Evolutionary conservation across 2,113 vertebrate species (phyloP).

Genomic region (Dipodomys spectabilis): DNA sequence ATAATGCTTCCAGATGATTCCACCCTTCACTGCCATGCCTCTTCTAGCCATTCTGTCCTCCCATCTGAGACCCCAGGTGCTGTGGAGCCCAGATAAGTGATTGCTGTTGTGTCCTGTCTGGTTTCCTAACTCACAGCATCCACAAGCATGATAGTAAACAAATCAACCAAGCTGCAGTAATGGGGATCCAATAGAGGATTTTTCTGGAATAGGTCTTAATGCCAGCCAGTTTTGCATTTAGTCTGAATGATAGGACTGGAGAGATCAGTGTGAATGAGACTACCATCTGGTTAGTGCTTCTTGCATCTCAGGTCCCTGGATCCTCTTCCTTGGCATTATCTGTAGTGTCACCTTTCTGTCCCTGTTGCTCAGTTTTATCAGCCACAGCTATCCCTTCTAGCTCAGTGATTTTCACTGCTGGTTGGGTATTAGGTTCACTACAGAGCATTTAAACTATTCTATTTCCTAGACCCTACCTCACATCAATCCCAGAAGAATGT

Average conservation of each 20-base stretch:
- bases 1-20: constrained; percentile 14
- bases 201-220: background rate
- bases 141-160: background rate
- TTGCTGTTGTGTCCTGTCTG: background rate
- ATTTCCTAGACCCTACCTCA: background rate
- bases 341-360: background rate
- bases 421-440: background rate
- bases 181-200: background rate
- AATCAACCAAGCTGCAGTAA: too few species aligned
- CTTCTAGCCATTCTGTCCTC: background rate
- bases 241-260: background rate
- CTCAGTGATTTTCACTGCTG: constrained; percentile 16
- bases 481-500: constrained; percentile 9
- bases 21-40: background rate
- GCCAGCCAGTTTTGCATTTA: background rate
- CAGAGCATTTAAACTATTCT: background rate
- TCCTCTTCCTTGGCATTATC: background rate
- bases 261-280: background rate
- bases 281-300: background rate
- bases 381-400: background rate
- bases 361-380: background rate
- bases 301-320: background rate
- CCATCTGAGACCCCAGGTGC: background rate
- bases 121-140: background rate
- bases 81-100: background rate